Evolutionary conservation across 2,797 vertebrate genomes (phyloP), one percentile per base, ranked within the genome.

Genomic region (Epinephelus coioides): DNA sequence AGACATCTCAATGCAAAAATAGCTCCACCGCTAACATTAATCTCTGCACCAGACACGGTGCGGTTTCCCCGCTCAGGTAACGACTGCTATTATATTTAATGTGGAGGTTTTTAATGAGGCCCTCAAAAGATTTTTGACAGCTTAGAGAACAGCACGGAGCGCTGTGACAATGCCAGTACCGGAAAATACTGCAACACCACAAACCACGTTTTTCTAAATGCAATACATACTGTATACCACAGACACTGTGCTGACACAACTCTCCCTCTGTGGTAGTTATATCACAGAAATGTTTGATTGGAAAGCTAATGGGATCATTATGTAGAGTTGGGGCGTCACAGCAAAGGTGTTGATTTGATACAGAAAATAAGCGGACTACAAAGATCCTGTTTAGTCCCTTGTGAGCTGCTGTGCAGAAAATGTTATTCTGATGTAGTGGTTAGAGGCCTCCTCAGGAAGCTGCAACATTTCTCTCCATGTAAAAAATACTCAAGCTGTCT

Each of bases 1-100:
- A 86, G 73, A 82, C 62, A 80, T 89, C 77, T 76, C 69, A 59
- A 69, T 65, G 73, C 61, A 84, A 73, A 89, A 92, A 87, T 64
- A 86, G 80, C 62, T 67, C 75, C 43, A 69, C 59, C 69, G 10
- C 81, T 27, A 78, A 81, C 77, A 76, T 77, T 90, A 89, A 91
- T 88, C 79, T 72, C 50, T 82, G 81, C 81, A 82, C 17, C 86
- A 90, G 85, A 86, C 73, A 40, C 23, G 7, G 43, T 79, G 87
- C 38, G 79, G 84, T 90, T 88, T 72, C 51, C 68, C 56, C 54
- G 47, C 80, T 91, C 78, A 88, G 91, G 91, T 93, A 91, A 91
- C 83, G 18, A 83, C 88, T 38, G 74, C 78, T 81, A 90, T 90
- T 89, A 88, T 65, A 74, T 91, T 93, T 89, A 90, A 89, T 87